These are phyloP conservation scores for Esox niger DNA, from an alignment of 2,113 vertebrate species.

Conservation along the genomic window DNA sequence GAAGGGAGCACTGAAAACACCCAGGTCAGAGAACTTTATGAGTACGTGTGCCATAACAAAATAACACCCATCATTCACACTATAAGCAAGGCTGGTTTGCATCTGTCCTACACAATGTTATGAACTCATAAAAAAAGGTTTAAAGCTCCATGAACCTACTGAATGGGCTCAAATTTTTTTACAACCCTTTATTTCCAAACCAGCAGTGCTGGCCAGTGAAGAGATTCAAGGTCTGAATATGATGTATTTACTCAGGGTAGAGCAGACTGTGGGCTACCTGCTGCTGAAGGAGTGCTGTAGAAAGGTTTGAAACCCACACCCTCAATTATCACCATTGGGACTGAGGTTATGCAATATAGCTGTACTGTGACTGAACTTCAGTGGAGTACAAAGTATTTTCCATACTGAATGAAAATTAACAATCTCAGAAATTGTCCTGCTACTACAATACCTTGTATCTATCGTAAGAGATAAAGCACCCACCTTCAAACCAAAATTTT, in stretches of 20 bases:
- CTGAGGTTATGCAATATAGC: background rate
- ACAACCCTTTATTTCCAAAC: background rate
- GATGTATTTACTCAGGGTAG: constrained; percentile 3
- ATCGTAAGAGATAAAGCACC: background rate
- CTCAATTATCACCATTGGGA: background rate
- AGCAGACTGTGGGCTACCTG: constrained; percentile 5
- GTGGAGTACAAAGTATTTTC: background rate
- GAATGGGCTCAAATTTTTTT: no score
- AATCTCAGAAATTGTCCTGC: background rate
- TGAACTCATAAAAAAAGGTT: background rate
- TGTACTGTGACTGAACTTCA: background rate
- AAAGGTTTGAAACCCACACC: constrained; percentile 6
- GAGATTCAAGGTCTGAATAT: background rate
- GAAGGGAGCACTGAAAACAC: constrained; percentile 78
- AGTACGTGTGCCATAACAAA: background rate
- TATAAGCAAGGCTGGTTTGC: background rate
- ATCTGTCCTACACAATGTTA: background rate
- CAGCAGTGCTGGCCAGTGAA: background rate
- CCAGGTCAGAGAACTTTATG: background rate
- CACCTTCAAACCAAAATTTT: background rate
- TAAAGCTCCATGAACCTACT: no score
- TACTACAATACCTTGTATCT: background rate
- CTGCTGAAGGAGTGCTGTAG: constrained; percentile 15
- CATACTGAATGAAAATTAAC: no score
- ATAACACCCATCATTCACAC: background rate